Base-by-base conservation (phyloP, 2,888 invertebrate genomes). In the Entomobrya proxima region DNA sequence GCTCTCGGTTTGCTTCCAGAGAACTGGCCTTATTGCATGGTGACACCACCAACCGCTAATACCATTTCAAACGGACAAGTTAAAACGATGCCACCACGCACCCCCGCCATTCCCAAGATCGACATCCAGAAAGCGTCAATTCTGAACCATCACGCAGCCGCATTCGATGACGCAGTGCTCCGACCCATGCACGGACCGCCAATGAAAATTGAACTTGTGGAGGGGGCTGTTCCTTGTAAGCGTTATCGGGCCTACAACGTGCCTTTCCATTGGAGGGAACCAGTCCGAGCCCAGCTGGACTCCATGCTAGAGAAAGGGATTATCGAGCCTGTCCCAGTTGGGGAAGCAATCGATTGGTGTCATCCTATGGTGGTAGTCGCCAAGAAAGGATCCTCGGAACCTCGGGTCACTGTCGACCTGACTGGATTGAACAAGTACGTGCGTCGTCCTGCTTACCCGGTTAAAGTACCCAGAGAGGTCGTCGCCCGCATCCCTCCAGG, bases 341-440 rank as follows among this genome's bases (percentile, higher is more conserved):
- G 72, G 0, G 72, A 78, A 58, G 44, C 78, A 3, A 77, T 55
- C 27, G 84, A 69, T 35, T 84, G 78, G 78, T 84, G 84, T 58
- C 78, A 77, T 27, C 78, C 72, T 1, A 84, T 84, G 84, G 78
- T 78, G 0, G 72, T 84, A 18, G 78, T 78, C 11, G 58, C 84
- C 1, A 76, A 80, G 11, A 80, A 80, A 24, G 52, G 40, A 24
- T 40, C 80, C 0, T 21, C 80, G 0, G 80, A 72, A 15, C 69
- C 80, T 1, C 21, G 78, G 5, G 50, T 79, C 32, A 79, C 64
- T 5, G 67, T 79, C 9, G 78, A 67, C n/a, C 18, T 79, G 11
- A 67, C 78, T 3, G 50, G 61, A n/a, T 67, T 64, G 18, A 79
- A 47, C 67, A 64, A 64, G 24, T 67, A 7, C 52, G 78, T 37